Base-by-base conservation (phyloP, 2,113 vertebrate genomes). In the Lophura nycthemera region DNA sequence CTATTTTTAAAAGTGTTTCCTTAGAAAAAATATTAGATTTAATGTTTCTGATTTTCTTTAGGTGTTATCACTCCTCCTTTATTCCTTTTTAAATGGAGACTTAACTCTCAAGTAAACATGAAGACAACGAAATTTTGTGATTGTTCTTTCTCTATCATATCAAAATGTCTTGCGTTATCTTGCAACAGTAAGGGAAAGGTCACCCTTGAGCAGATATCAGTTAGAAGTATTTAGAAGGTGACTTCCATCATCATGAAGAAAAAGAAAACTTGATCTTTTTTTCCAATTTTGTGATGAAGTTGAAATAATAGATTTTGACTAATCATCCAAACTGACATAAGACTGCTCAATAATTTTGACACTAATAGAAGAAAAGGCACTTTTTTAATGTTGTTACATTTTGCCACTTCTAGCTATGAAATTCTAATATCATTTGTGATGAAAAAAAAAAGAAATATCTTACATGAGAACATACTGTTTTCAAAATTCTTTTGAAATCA, bases 341-440 rank as follows among this genome's bases (percentile, higher is more conserved):
- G 11, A 21, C 9, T 24, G 7, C 11, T 56, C 0, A 0, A 24
- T 86, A 74, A 47, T 72, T 74, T 75, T 78, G 12, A 36, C 18
- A 54, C 4, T n/a, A 70, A 70, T 8, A 19, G 4, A 10, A 67
- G 8, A 43, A 5, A 54, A 80, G 24, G 63, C 21, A 52, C 6
- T 48, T 86, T 17, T 56, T 74, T 21, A 52, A 48, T 70, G 3
- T 3, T 11, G 2, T 92, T 11, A 63, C 3, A 8, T 52, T 81
- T 63, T 67, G 1, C 1, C 61, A 67, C 27, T 71, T 74, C 61
- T 10, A 73, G 10, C 10, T 48, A 73, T 8, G 10, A 13, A 16
- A 64, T 73, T 86, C 15, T 59, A 47, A 88, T 73, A 66, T 83
- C 2, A 14, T 59, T 73, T 93, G n/a, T 15, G 16, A 63, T 17